These are phyloP conservation scores for Zaprionus ghesquierei DNA, from an alignment of 1,140 invertebrate genomes.

Conservation along the genomic window DNA sequence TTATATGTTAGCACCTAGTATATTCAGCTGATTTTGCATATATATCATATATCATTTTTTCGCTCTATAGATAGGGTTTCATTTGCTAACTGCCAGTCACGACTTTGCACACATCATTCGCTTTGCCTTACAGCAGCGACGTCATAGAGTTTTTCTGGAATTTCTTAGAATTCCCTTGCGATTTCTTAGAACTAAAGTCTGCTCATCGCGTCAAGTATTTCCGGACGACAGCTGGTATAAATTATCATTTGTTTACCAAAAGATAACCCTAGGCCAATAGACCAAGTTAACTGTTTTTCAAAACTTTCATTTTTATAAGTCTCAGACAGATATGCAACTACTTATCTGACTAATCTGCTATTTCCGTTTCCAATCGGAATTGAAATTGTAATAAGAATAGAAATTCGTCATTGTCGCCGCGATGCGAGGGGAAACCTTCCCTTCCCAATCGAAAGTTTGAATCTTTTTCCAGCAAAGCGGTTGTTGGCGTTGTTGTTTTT, in stretches of 20 bases:
- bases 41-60: no score
- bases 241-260: not conserved
- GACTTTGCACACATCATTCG: not conserved
- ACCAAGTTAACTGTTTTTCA: not conserved
- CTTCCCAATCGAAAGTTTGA: conserved; percentile 9
- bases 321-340: conserved; percentile 1
- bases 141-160: not conserved
- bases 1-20: no score
- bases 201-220: conserved; percentile 15
- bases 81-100: not conserved
- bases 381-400: no score
- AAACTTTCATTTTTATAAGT: not conserved
- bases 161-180: conserved; percentile 28
- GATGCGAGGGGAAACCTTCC: conserved; percentile 1
- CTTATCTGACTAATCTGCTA: conserved; percentile 13
- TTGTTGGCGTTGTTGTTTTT: conserved; percentile 1
- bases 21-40: no score
- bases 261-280: not conserved
- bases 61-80: not conserved
- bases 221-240: not conserved
- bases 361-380: conserved; percentile 24
- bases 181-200: conserved; percentile 34
- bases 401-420: conserved; percentile 12
- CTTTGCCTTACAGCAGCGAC: not conserved
- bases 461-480: not conserved